These are phyloP conservation scores for Melanophora roralis DNA, from an alignment of 2,888 invertebrate genomes.

Conservation along the genomic window DNA sequence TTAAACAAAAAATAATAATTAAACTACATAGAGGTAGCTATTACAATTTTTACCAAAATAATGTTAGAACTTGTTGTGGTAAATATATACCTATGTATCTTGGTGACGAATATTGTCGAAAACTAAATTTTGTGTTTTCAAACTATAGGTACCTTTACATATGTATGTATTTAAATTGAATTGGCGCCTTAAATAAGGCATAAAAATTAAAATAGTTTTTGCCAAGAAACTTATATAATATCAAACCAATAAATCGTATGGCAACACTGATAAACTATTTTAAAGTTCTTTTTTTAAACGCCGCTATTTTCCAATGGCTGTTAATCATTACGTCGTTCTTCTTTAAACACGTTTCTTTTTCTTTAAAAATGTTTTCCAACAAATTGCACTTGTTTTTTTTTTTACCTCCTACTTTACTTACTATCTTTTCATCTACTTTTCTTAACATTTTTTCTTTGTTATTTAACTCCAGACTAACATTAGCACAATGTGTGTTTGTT, in stretches of 20 bases:
- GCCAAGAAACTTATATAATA: no score
- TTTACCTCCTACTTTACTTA: slow-evolving; percentile 32
- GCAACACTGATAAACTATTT: slow-evolving; percentile 13
- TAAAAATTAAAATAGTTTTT: no score
- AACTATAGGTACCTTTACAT: no score
- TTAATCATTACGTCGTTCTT: slow-evolving; percentile 17
- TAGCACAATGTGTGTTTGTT: slow-evolving; percentile 9
- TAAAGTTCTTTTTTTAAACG: not conserved
- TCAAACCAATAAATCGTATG: not conserved
- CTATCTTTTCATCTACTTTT: slow-evolving; percentile 23
- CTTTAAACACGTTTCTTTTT: slow-evolving; percentile 45
- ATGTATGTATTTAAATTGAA: no score
- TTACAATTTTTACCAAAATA: no score
- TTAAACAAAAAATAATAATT: no score
- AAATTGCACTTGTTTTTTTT: slow-evolving; percentile 59
- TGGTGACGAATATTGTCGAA: no score
- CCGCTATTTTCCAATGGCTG: slow-evolving; percentile 8
- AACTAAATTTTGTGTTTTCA: no score
- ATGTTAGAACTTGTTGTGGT: no score
- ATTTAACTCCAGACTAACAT: slow-evolving; percentile 2
- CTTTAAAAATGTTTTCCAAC: slow-evolving; percentile 25
- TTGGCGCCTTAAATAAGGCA: no score
- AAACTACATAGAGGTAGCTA: no score
- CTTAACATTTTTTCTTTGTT: slow-evolving; percentile 25
- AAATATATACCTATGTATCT: no score